A percentile compares a stretch with the other conserved stretches of the same genome.
These are phyloP conservation scores for Amphiprion percula DNA, from an alignment of 2,113 vertebrate genomes.

Conservation along the genomic window DNA sequence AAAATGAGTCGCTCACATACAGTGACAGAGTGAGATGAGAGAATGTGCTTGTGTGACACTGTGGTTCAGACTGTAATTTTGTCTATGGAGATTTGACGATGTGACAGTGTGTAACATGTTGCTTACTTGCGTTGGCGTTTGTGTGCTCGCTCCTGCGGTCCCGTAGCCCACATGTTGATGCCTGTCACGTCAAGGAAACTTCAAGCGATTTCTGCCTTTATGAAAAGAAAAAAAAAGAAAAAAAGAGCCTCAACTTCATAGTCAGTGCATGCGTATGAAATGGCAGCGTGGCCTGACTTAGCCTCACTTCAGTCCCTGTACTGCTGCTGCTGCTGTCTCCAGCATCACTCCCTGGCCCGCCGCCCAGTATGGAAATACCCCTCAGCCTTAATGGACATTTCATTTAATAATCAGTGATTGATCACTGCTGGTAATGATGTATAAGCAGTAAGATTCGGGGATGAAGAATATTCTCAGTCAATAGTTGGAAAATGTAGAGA, in stretches of 20 bases:
- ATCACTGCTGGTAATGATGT: slow-evolving; percentile 77
- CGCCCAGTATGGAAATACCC: slow-evolving; percentile 75
- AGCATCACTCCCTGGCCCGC: slow-evolving; percentile 53
- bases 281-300: slow-evolving; percentile 25
- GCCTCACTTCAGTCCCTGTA: slow-evolving; percentile 14
- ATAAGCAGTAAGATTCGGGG: slow-evolving; percentile 69
- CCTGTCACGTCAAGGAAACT: slow-evolving; percentile 34
- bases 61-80: no score
- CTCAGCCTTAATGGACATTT: slow-evolving; percentile 76
- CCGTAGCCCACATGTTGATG: slow-evolving; percentile 12
- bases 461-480: slow-evolving; percentile 72
- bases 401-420: slow-evolving; percentile 83
- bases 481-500: slow-evolving; percentile 67
- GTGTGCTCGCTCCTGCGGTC: background rate
- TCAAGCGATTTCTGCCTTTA: slow-evolving; percentile 27
- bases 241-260: slow-evolving; percentile 27
- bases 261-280: slow-evolving; percentile 35
- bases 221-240: slow-evolving; percentile 1
- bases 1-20: background rate
- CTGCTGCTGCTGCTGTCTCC: slow-evolving; percentile 28
- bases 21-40: slow-evolving; percentile 8
- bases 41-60: background rate
- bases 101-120: no score
- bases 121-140: background rate
- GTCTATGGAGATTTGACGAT: no score